Base-by-base conservation (phyloP, 2,888 invertebrate species). In the Hypomecis punctinalis region DNA sequence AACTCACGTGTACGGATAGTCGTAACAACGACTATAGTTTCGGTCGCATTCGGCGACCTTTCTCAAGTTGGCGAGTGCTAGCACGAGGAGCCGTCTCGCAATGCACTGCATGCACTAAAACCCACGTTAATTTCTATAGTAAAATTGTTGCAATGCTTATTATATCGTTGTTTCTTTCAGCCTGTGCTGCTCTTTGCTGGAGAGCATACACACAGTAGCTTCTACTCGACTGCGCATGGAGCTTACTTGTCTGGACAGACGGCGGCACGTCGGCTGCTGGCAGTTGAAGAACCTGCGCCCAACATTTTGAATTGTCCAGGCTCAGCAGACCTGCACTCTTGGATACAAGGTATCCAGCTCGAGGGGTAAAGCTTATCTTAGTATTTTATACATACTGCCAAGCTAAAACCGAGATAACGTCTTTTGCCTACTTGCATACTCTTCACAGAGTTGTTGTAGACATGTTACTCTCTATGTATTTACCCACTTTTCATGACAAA, bases 161-260 rank as follows among this genome's bases (percentile, higher is more conserved):
- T 9, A 10, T 43, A 6, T 11, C n/a, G 39, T 46, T 39, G 5
- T 56, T 23, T 13, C 6, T 93, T 94, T 70, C 86, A 98, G 97
- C 97, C 97, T 74, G 94, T 95, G 43, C 88, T 98, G 76, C 91
- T 97, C 81, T 99, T 99, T 93, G 98, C 98, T 77, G 99, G 99
- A 66, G 99, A 99, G 93, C 98, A 98, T 79, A 98, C 98, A 48
- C 98, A 99, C 93, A 96, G 97, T 82, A 97, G 95, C 84, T 98
- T 98, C 87, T 99, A 98, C 89, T 98, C 98, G 54, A 99, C 98
- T 1, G 98, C 97, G 42, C 98, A 99, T 84, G 99, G 99, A 53
- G 99, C 99, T 43, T 97, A 97, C 82, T 91, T 98, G 60, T 97
- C 97, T 53, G 98, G 99, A 0, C 94, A 97, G 75, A 95, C 95